Percentiles rank a stretch among this genome's conserved stretches.
Evolutionary conservation across 2,888 invertebrate genomes (phyloP).

Genomic region (Drosophila macrospina): DNA sequence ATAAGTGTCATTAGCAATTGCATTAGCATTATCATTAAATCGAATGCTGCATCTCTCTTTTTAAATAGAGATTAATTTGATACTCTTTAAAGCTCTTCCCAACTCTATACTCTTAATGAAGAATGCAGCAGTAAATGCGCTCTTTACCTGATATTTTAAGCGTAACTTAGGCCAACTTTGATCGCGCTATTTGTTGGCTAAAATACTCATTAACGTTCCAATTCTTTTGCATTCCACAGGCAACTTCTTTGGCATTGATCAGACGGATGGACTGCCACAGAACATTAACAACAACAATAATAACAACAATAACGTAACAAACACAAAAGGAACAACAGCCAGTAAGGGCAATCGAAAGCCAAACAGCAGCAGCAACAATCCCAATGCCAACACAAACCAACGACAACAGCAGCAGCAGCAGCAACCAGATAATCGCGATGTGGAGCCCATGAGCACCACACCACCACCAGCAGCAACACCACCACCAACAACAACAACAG

Average conservation of each 20-base stretch:
- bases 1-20: too few relatives aligned
- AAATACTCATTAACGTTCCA: not conserved
- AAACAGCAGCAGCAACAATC: constrained; percentile 24
- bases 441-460: constrained; percentile 45
- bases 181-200: not conserved
- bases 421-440: not conserved
- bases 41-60: too few relatives aligned
- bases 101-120: too few relatives aligned
- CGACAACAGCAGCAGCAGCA: constrained; percentile 14
- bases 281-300: constrained; percentile 61
- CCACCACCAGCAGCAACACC: constrained; percentile 28
- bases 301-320: constrained; percentile 53
- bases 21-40: too few relatives aligned
- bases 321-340: constrained; percentile 44
- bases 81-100: too few relatives aligned
- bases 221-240: constrained; percentile 19
- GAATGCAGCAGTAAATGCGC: too few relatives aligned
- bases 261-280: constrained; percentile 56
- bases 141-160: too few relatives aligned
- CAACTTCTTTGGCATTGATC: constrained; percentile 60
- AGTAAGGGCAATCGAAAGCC: constrained; percentile 43
- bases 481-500: not conserved
- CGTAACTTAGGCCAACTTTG: too few relatives aligned
- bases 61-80: too few relatives aligned
- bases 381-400: constrained; percentile 15